phyloP scores from a whole-genome alignment of 2,888 invertebrate genomes.

The Philereme transversata region DNA sequence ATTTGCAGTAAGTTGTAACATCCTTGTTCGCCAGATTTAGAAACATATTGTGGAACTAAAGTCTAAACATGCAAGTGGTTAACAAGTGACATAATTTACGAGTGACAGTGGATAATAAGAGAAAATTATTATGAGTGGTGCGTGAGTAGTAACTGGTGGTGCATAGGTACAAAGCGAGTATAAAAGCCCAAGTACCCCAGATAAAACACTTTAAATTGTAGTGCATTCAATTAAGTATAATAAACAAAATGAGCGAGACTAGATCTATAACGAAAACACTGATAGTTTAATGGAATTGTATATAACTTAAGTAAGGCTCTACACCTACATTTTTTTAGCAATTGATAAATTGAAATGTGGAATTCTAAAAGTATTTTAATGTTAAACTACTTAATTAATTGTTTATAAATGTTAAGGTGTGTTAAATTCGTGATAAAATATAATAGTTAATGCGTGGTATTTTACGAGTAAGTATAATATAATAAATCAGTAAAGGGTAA shows the following conservation, averaged over 20 bases:
- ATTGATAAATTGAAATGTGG: slow-evolving; percentile 61
- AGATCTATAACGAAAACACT: slow-evolving; percentile 48
- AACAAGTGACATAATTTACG: too few relatives aligned
- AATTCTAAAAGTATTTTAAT: slow-evolving; percentile 72
- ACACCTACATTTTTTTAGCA: slow-evolving; percentile 53
- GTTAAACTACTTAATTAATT: slow-evolving; percentile 62
- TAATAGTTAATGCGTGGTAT: slow-evolving; percentile 59
- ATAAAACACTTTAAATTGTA: slow-evolving; percentile 39
- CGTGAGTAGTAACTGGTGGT: slow-evolving; percentile 48
- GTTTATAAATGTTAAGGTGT: slow-evolving; percentile 71
- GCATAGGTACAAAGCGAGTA: slow-evolving; percentile 46
- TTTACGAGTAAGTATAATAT: slow-evolving; percentile 47
- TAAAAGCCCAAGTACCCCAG: slow-evolving; percentile 49
- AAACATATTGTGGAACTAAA: slow-evolving; percentile 15
- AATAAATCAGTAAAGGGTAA: slow-evolving; percentile 41
- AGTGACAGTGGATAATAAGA: slow-evolving; percentile 52
- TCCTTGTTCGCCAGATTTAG: slow-evolving; percentile 9
- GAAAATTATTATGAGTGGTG: slow-evolving; percentile 53
- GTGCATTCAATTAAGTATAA: slow-evolving; percentile 40
- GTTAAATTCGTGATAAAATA: slow-evolving; percentile 76
- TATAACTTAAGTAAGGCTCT: slow-evolving; percentile 36
- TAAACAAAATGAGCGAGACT: slow-evolving; percentile 48
- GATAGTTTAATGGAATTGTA: slow-evolving; percentile 59
- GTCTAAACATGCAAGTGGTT: slow-evolving; percentile 24
- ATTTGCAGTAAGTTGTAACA: slow-evolving; percentile 13